Conservation (phyloP, 2,888 invertebrate species). For the Choreutis nemorana region DNA sequence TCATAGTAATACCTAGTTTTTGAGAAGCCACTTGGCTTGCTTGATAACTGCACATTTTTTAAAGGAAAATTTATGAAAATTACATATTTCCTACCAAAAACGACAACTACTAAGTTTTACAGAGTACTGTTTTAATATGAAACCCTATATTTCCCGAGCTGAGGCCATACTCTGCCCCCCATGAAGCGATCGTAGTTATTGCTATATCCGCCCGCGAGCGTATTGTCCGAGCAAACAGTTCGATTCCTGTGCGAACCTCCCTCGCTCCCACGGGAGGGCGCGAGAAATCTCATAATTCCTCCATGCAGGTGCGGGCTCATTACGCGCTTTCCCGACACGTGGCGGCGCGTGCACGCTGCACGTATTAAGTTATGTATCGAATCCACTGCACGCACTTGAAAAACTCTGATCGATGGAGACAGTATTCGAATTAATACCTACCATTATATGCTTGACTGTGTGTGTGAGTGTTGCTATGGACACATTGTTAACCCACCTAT, state of each 20-base stretch:
- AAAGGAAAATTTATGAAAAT: too few relatives aligned
- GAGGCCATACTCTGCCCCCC: constrained; percentile 12
- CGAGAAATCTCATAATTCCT: constrained; percentile 64
- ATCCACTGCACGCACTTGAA: constrained; percentile 31
- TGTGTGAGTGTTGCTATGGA: too few relatives aligned
- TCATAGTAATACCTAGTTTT: too few relatives aligned
- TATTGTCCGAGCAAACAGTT: constrained; percentile 54
- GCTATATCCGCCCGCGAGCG: constrained; percentile 24
- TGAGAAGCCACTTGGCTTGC: too few relatives aligned
- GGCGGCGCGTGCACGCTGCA: constrained; percentile 39
- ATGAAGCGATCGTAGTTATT: constrained; percentile 28
- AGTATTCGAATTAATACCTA: too few relatives aligned
- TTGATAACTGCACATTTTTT: too few relatives aligned
- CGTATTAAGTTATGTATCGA: constrained; percentile 29
- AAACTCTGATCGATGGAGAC: constrained; percentile 28
- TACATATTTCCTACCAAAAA: too few relatives aligned
- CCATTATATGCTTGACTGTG: constrained; percentile 19
- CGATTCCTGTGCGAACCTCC: constrained; percentile 25
- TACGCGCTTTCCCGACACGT: constrained; percentile 56
- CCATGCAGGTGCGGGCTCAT: constrained; percentile 62
- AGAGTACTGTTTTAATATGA: too few relatives aligned
- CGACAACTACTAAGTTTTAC: too few relatives aligned
- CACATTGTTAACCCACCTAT: too few relatives aligned
- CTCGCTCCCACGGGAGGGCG: constrained; percentile 63
- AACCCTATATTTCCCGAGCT: too few relatives aligned